Percentiles rank a stretch among this genome's conserved stretches.
phyloP scores from a whole-genome alignment of 2,113 vertebrate species.

The Psettodes erumei region DNA sequence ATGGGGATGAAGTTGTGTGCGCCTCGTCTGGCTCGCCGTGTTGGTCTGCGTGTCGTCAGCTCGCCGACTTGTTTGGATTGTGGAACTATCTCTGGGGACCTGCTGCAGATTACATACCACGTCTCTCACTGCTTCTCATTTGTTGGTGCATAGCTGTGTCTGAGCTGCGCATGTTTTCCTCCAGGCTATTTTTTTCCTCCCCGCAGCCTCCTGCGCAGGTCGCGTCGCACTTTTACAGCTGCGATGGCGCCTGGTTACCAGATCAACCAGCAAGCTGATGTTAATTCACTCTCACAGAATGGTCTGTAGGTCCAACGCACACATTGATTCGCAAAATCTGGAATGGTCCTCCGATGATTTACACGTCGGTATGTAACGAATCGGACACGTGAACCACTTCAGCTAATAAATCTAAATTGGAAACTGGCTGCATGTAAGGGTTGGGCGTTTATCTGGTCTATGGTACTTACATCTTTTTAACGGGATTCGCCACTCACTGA shows the following conservation, averaged over 20 bases:
- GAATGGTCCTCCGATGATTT: too few relatives aligned
- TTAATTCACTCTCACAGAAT: background rate
- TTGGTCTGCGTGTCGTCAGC: slow-evolving; percentile 40
- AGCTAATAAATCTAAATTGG: slow-evolving; percentile 13
- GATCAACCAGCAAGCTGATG: background rate
- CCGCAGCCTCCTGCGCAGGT: slow-evolving; percentile 6
- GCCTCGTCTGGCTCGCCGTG: slow-evolving; percentile 8
- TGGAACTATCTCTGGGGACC: slow-evolving; percentile 25
- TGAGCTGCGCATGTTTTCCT: background rate
- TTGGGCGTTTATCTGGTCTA: slow-evolving; percentile 7
- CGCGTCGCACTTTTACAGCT: background rate
- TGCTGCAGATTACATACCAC: slow-evolving; percentile 36
- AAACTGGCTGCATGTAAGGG: slow-evolving; percentile 1
- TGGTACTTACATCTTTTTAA: slow-evolving; percentile 22
- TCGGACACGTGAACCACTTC: slow-evolving; percentile 10
- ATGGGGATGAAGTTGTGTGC: slow-evolving; percentile 4
- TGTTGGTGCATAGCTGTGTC: background rate
- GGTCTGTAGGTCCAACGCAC: background rate
- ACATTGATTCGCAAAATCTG: too few relatives aligned
- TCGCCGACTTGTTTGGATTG: slow-evolving; percentile 45
- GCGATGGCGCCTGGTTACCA: slow-evolving; percentile 1
- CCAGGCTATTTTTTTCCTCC: background rate
- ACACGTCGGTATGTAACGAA: slow-evolving; percentile 7
- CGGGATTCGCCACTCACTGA: slow-evolving; percentile 14
- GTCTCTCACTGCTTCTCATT: slow-evolving; percentile 16